Base-by-base conservation (phyloP, 2,888 invertebrate genomes). In the Callyntrura sp. region DNA sequence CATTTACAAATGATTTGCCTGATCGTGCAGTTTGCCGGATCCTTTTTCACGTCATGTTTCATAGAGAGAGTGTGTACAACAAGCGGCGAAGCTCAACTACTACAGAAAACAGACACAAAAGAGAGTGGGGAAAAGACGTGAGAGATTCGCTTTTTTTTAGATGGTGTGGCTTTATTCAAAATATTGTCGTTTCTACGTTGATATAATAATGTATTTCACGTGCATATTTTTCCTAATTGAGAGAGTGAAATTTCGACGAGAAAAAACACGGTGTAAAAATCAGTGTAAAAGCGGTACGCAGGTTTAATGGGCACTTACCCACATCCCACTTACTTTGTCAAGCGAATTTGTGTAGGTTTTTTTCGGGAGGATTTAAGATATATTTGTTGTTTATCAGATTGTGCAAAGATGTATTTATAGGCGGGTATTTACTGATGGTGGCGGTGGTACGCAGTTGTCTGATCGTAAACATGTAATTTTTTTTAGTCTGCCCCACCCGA, bases 401-500 rank as follows among this genome's bases (percentile, higher is more conserved):
- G 60, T 60, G 55, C 23, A 60, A 23, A 23, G 60, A 62, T 62
- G 35, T 35, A 35, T 35, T 60, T 62, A 43, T 70, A 70, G n/a
- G n/a, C 20, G 14, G 45, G 51, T 78, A 11, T 23, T 8, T 43
- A 51, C 12, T 12, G 43, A 78, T 25, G 76, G n/a, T 55, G 28
- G 6, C 6, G 43, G 20, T 35, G 43, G 48, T 35, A 8, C 35
- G 6, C 35, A 68, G n/a, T 62, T 81, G 81, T 62, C 20, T n/a
- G 79, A 45, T 60, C 35, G 81, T 81, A 81, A 81, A 20, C 62
- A 43, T 57, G 62, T 82, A 82, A 65, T 82, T 82, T 70, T 73
- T 12, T 48, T 76, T 51, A 78, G 45, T 45, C 76, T 62, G 12
- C 85, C 85, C 85, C 76, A 76, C 85, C 85, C 85, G 43, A 62